A percentile compares a stretch with the other conserved stretches of the same genome.
Evolutionary conservation across 1,140 invertebrate genomes (phyloP).

Genomic region (Zaprionus capensis): DNA sequence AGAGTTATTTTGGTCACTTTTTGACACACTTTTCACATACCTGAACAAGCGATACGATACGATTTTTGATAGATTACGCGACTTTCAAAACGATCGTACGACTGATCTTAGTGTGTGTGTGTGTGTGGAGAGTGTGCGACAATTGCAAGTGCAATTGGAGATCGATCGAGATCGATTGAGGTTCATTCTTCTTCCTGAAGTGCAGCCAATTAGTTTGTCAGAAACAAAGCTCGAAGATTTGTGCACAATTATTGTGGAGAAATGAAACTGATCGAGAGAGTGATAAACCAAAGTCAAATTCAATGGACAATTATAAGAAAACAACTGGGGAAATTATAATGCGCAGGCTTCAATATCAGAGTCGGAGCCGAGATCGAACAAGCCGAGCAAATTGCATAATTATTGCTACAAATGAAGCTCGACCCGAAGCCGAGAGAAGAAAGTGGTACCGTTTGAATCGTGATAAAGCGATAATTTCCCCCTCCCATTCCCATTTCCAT

Average conservation of each 20-base stretch:
- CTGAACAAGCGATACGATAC: not conserved
- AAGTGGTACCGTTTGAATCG: conserved; percentile 82
- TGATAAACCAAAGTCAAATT: conserved; percentile 58
- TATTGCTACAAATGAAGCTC: conserved; percentile 80
- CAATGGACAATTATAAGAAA: conserved; percentile 47
- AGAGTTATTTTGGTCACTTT: conserved; percentile 70
- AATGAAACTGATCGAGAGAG: conserved; percentile 29
- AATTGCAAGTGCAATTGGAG: conserved; percentile 27
- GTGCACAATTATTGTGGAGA: conserved; percentile 61
- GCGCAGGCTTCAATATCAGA: conserved; percentile 9
- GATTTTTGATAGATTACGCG: conserved; percentile 25
- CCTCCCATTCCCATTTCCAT: not conserved
- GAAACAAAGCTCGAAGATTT: conserved; percentile 66
- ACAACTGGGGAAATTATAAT: conserved; percentile 38
- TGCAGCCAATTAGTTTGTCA: conserved; percentile 78
- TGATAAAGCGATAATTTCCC: conserved; percentile 81
- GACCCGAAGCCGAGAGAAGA: conserved; percentile 59
- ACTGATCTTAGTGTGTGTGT: conserved; percentile 1
- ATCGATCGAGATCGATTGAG: conserved; percentile 41
- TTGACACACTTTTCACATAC: conserved; percentile 58
- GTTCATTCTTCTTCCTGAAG: conserved; percentile 58
- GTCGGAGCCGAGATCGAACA: conserved; percentile 8
- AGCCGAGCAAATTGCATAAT: conserved; percentile 77
- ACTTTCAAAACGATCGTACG: conserved; percentile 38
- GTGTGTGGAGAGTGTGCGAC: conserved; percentile 11